phyloP scores from a whole-genome alignment of 2,888 invertebrate genomes.

The Tetanocera ferruginea region DNA sequence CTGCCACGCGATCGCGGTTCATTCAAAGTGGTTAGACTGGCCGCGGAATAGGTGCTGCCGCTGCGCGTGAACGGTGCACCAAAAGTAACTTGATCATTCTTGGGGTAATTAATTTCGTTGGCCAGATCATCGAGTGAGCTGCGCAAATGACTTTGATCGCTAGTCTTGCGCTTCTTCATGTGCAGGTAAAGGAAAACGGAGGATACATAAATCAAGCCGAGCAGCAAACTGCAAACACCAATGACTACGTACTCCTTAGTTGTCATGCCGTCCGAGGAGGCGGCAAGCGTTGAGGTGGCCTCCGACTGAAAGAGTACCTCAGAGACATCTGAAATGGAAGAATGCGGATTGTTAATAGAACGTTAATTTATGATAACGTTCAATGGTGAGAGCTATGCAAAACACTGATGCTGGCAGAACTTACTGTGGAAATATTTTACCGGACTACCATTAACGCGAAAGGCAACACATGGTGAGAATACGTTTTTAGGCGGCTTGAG shows the following conservation, averaged over 20 bases:
- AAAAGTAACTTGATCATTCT: constrained; percentile 69
- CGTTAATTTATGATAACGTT: neutral
- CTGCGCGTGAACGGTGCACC: constrained; percentile 67
- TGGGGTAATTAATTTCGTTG: constrained; percentile 71
- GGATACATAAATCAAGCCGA: constrained; percentile 89
- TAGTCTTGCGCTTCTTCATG: constrained; percentile 76
- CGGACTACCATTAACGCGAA: constrained; percentile 87
- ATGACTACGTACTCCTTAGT: constrained; percentile 86
- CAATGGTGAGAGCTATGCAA: neutral
- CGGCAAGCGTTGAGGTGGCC: constrained; percentile 73
- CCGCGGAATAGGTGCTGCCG: constrained; percentile 66
- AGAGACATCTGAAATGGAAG: constrained; percentile 76
- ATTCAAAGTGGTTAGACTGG: constrained; percentile 59
- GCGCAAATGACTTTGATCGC: constrained; percentile 61
- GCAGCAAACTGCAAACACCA: constrained; percentile 84
- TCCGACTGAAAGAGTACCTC: constrained; percentile 84
- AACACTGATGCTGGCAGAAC: constrained; percentile 53
- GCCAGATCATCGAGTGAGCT: constrained; percentile 63
- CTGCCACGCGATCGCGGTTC: constrained; percentile 60
- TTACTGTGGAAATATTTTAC: constrained; percentile 76
- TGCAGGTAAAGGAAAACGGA: constrained; percentile 87
- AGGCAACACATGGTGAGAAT: constrained; percentile 88
- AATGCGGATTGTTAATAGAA: neutral
- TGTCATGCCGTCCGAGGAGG: constrained; percentile 75
- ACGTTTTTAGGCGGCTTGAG: constrained; percentile 73